Evolutionary conservation across 2,797 vertebrate genomes (phyloP), one percentile per base, ranked within the genome.

Genomic region (Varecia variegata): DNA sequence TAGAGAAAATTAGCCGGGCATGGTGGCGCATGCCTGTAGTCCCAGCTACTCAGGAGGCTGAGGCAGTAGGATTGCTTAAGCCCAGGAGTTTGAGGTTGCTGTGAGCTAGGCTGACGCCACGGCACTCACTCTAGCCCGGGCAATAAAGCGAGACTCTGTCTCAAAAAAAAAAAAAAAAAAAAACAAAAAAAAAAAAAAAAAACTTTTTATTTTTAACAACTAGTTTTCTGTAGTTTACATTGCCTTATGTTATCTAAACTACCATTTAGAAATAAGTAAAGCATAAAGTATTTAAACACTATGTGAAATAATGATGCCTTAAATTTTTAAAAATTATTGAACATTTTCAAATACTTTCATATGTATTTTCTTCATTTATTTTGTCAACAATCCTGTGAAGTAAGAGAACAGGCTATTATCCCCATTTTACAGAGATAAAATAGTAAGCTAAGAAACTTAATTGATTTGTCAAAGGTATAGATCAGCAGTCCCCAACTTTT

Each of bases 241-340:
- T 90, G 27, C 23, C 17, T 88, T 84, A 52, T 65, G 40, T 88
- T 91, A 83, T 74, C n/a, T 92, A 54, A 96, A 93, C 76, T 83
- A 60, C 21, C 14, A 77, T 73, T 80, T 92, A 65, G 62, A 90
- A 96, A 89, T 68, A 83, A 77, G 27, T 67, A 79, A 88, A 85
- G 25, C 13, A 74, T 82, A n/a, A 68, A 54, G 3, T 73, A 35
- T 45, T 80, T 65, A 94, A 76, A 62, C 40, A 88, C 12, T 60
- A 40, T 73, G 12, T 74, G 7, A n/a, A 79, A 35, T 32, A 65
- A 67, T 71, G 25, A 80, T 80, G n/a, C 11, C n/a, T 79, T 83
- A 27, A 23, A 74, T 86, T 76, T 94, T 62, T 17, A 5, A 79
- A 71, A 52, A 60, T 35, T 87, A 74, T 70, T 90, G 60, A 94